phyloP scores from a whole-genome alignment of 2,888 invertebrate genomes.

The Ceramica pisi region DNA sequence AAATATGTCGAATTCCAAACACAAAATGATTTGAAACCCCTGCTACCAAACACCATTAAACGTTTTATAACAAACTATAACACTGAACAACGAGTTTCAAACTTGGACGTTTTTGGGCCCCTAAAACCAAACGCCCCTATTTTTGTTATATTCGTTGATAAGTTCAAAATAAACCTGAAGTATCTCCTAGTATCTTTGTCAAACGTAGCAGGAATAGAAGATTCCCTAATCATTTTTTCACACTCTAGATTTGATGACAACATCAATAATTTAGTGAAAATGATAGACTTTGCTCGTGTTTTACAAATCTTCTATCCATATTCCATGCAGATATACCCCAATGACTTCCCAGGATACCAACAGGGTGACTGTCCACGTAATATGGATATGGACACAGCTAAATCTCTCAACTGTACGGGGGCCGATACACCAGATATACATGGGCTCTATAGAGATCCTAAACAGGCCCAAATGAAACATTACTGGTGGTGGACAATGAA shows the following conservation, averaged over 20 bases:
- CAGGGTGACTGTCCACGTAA: conserved; percentile 69
- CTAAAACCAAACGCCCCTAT: conserved; percentile 70
- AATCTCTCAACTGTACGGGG: conserved; percentile 71
- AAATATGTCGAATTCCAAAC: conserved; percentile 63
- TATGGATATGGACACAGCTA: conserved; percentile 64
- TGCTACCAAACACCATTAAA: conserved; percentile 37
- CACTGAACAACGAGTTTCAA: conserved; percentile 63
- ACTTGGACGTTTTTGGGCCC: conserved; percentile 70
- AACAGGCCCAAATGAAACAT: conserved; percentile 73
- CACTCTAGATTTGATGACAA: conserved; percentile 75
- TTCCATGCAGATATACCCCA: conserved; percentile 74
- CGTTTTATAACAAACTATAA: conserved; percentile 47
- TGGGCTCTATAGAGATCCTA: conserved; percentile 74
- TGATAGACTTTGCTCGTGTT: conserved; percentile 78
- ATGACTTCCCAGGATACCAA: conserved; percentile 74
- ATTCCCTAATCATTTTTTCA: conserved; percentile 77
- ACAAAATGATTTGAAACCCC: conserved; percentile 3
- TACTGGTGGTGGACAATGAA: conserved; percentile 85
- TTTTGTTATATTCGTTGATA: conserved; percentile 74
- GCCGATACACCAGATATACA: conserved; percentile 72
- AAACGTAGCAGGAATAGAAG: conserved; percentile 74
- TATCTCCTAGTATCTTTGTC: conserved; percentile 75
- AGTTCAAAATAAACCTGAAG: conserved; percentile 69
- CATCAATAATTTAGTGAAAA: conserved; percentile 69
- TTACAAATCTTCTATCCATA: conserved; percentile 80